These are phyloP conservation scores for Lamellibrachia columna DNA, from an alignment of 2,888 invertebrate species.

Conservation along the genomic window DNA sequence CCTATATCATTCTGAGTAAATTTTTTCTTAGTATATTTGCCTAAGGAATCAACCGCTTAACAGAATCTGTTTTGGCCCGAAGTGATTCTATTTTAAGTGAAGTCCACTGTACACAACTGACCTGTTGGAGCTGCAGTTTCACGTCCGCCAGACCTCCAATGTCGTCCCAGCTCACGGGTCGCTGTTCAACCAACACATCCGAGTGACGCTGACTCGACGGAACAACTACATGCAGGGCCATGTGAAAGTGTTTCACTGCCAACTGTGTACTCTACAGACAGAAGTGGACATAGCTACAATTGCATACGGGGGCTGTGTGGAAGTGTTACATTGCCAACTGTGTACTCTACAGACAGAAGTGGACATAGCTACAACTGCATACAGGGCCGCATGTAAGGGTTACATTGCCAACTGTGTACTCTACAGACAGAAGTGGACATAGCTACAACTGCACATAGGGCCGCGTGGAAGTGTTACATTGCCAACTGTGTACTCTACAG, in stretches of 20 bases:
- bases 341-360: not conserved
- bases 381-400: constrained; percentile 7
- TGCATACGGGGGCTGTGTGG: constrained; percentile 54
- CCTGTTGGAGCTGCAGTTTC: constrained; percentile 76
- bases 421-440: not conserved
- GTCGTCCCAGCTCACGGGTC: constrained; percentile 77
- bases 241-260: constrained; percentile 49
- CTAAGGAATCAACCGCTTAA: too few species aligned
- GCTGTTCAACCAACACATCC: constrained; percentile 59
- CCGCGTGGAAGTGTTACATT: constrained; percentile 1
- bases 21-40: too few species aligned
- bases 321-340: constrained; percentile 47
- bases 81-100: too few species aligned
- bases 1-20: too few species aligned
- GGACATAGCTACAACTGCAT: constrained; percentile 17
- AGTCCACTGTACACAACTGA: not conserved
- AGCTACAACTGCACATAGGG: constrained; percentile 13
- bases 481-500: not conserved
- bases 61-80: too few species aligned
- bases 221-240: constrained; percentile 61
- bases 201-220: constrained; percentile 68
- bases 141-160: constrained; percentile 91
- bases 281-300: constrained; percentile 45
- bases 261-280: not conserved
- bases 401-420: not conserved